Base-by-base conservation (phyloP, 1,140 invertebrate genomes). In the Wiebesia pumilae region DNA sequence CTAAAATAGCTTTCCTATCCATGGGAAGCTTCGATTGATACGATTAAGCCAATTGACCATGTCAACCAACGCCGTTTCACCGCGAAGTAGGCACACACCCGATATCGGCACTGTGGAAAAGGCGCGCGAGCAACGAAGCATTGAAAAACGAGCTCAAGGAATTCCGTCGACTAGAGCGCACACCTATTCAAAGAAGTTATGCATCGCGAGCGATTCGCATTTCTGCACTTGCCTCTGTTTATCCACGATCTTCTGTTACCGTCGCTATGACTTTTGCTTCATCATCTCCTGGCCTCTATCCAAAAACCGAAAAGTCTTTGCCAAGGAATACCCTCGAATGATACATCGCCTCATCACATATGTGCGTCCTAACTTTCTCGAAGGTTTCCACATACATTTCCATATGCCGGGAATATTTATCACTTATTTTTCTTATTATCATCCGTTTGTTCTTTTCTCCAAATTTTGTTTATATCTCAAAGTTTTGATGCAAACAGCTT, bases 231-330 rank as follows among this genome's bases (percentile, higher is more conserved):
- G 6, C 16, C 16, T 86, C 83, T 88, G 88, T 89, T 89, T 87
- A 87, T 83, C 54, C 83, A 83, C 83, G 10, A 47, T 40, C 14
- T 1, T 81, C 90, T 14, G 3, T 38, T 24, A 27, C 3, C 4
- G 24, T 27, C 27, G 10, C 9, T 54, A 10, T 35, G 35, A 6
- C 69, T 24, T 16, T 3, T 0, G 33, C 35, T 33, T 93, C 91
- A 91, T 93, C 92, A 92, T 89, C 88, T 71, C 88, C 93, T 93
- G 93, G 93, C 90, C 73, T n/a, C 51, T 54, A 62, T 73, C 90
- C 92, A 93, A 93, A 84, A 75, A 38, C 27, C 16, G 10, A 33
- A 69, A 35, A 69, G 33, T 35, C 7, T 30, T 30, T 77, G 73
- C 73, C 73, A 77, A 43, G n/a, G 30, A 47, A 77, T n/a, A 77